phyloP scores from a whole-genome alignment of 1,140 invertebrate genomes.

The Bombus polaris region DNA sequence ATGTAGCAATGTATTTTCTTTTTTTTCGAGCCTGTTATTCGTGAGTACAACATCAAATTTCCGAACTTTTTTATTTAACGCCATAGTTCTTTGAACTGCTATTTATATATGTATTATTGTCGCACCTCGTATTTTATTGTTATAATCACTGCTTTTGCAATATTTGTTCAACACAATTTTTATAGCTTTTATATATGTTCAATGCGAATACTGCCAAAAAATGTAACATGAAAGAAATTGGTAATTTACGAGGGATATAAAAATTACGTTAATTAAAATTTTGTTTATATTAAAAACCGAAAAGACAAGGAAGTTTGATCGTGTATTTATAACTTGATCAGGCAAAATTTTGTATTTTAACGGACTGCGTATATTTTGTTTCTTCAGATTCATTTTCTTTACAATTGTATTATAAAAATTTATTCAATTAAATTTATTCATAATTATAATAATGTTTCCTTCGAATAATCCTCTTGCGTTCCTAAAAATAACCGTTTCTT shows the following conservation, averaged over 20 bases:
- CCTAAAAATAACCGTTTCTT: conserved; percentile 28
- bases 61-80: conserved; percentile 6
- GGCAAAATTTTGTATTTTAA: conserved; percentile 29
- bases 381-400: conserved; percentile 9
- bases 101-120: neutral
- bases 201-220: conserved; percentile 4
- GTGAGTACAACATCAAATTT: conserved; percentile 39
- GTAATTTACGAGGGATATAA: neutral
- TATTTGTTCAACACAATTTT: conserved; percentile 10
- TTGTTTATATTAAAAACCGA: conserved; percentile 21
- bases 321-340: conserved; percentile 37
- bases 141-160: neutral
- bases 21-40: conserved; percentile 28
- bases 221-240: neutral
- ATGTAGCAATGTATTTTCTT: conserved; percentile 18
- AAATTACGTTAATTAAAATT: neutral
- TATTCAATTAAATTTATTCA: conserved; percentile 29
- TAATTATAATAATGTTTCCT: conserved; percentile 22
- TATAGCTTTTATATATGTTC: conserved; percentile 6
- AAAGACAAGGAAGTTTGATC: conserved; percentile 43
- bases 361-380: conserved; percentile 27
- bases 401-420: conserved; percentile 9
- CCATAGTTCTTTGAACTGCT: neutral
- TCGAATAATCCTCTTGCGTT: conserved; percentile 42
- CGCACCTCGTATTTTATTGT: neutral